phyloP scores from a whole-genome alignment of 1,140 invertebrate species.

The Lerema accius region DNA sequence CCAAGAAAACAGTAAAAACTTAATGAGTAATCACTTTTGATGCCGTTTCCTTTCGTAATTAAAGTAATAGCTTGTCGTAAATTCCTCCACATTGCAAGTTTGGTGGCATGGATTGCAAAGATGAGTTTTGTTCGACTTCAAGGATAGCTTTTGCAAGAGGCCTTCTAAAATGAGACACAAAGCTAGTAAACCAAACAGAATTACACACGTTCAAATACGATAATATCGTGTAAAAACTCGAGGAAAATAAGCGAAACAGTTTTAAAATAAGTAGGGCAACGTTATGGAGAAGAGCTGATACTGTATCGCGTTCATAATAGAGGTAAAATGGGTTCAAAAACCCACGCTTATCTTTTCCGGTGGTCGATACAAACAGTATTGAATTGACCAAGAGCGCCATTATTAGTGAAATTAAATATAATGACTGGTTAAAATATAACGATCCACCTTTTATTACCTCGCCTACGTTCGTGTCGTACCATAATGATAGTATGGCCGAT shows the following conservation, averaged over 20 bases:
- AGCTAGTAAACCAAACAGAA: too few species aligned
- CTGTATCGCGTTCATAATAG: neutral
- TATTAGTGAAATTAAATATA: conserved; percentile 29
- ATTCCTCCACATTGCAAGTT: neutral
- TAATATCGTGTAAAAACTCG: neutral
- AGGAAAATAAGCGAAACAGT: neutral
- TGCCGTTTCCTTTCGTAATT: neutral
- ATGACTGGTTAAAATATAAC: conserved; percentile 19
- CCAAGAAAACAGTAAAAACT: neutral
- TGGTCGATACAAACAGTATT: conserved; percentile 8
- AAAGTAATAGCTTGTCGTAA: neutral
- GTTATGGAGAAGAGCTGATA: neutral
- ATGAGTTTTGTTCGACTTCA: too few species aligned
- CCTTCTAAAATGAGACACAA: too few species aligned
- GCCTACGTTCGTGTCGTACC: conserved; percentile 18
- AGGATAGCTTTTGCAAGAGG: too few species aligned
- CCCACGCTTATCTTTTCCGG: conserved; percentile 27
- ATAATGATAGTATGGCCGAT: conserved; percentile 18
- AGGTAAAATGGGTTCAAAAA: conserved; percentile 18
- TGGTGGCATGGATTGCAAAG: neutral
- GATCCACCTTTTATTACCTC: conserved; percentile 3
- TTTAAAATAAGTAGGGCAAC: neutral
- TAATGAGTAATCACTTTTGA: neutral
- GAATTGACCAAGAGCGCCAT: conserved; percentile 16
- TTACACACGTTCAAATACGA: too few species aligned